A percentile compares a stretch with the other conserved stretches of the same genome.
phyloP scores from a whole-genome alignment of 2,888 invertebrate genomes.

The Drosophila affinis region DNA sequence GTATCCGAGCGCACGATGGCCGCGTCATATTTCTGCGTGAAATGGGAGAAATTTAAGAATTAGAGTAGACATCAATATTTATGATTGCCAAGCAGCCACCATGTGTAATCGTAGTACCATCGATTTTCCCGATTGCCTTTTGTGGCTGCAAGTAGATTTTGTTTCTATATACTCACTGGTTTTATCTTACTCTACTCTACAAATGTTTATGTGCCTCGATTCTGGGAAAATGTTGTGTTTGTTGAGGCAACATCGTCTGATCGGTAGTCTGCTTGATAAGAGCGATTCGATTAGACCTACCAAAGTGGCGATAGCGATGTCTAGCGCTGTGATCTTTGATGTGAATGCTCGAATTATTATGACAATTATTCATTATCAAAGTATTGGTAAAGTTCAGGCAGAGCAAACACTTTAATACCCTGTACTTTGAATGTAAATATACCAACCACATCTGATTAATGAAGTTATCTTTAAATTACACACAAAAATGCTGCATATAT shows the following conservation, averaged over 20 bases:
- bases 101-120: not conserved
- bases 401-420: not conserved
- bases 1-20: constrained; percentile 97
- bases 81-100: not conserved
- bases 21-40: constrained; percentile 91
- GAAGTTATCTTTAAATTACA: too few relatives aligned
- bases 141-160: too few relatives aligned
- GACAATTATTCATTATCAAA: not conserved
- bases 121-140: not conserved
- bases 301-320: constrained; percentile 22
- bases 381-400: not conserved
- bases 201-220: not conserved
- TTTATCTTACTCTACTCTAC: constrained; percentile 1
- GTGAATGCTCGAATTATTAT: not conserved
- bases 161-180: not conserved
- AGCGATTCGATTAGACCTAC: not conserved
- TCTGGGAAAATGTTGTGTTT: not conserved
- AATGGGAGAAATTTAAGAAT: constrained; percentile 31
- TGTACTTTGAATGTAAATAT: too few relatives aligned
- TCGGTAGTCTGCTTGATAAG: constrained; percentile 26
- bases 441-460: too few relatives aligned
- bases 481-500: too few relatives aligned
- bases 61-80: constrained; percentile 19
- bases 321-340: not conserved
- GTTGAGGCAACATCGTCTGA: constrained; percentile 26